A percentile compares a stretch with the other conserved stretches of the same genome.
Evolutionary conservation across 37 sponge, comb jelly and placozoan genomes (phyloP).

Genomic region (Oscarella lobularis): DNA sequence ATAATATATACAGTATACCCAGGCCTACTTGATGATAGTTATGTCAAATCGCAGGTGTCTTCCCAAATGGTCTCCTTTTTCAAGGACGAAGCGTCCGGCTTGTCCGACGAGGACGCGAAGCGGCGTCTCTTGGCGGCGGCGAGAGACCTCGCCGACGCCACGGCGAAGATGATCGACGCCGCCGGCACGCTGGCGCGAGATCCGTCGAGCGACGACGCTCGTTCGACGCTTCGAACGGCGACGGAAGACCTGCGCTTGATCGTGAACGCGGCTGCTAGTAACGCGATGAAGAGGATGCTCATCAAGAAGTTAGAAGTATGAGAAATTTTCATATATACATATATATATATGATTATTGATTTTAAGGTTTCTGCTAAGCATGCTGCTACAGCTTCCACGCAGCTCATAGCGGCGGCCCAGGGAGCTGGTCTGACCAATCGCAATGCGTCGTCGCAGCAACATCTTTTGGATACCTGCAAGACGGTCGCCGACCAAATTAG

Average conservation of each 20-base stretch:
- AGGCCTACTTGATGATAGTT: no score
- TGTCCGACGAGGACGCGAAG: constrained; percentile 73
- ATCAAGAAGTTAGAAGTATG: background rate
- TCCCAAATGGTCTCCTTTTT: background rate
- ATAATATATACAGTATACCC: background rate
- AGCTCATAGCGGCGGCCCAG: constrained; percentile 93
- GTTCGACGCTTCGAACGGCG: constrained; percentile 47
- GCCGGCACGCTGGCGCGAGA: constrained; percentile 39
- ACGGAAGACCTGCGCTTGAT: constrained; percentile 50
- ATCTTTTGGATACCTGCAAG: constrained; percentile 74
- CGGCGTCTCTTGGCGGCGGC: constrained; percentile 67
- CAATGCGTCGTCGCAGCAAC: constrained; percentile 66
- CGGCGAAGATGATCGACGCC: constrained; percentile 88
- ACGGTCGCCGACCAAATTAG: constrained; percentile 73
- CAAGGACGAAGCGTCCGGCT: constrained; percentile 32
- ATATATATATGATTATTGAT: no score
- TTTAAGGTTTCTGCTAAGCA: constrained; percentile 83
- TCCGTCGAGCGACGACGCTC: constrained; percentile 40
- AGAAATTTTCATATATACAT: background rate
- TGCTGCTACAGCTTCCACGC: constrained; percentile 75
- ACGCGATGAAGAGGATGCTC: constrained; percentile 67
- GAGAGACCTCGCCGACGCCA: constrained; percentile 83
- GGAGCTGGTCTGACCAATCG: constrained; percentile 84
- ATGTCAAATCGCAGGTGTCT: background rate
- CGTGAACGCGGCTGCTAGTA: constrained; percentile 3